Base-by-base conservation (phyloP, 2,113 vertebrate species). In the Myrmophylax atrothorax region DNA sequence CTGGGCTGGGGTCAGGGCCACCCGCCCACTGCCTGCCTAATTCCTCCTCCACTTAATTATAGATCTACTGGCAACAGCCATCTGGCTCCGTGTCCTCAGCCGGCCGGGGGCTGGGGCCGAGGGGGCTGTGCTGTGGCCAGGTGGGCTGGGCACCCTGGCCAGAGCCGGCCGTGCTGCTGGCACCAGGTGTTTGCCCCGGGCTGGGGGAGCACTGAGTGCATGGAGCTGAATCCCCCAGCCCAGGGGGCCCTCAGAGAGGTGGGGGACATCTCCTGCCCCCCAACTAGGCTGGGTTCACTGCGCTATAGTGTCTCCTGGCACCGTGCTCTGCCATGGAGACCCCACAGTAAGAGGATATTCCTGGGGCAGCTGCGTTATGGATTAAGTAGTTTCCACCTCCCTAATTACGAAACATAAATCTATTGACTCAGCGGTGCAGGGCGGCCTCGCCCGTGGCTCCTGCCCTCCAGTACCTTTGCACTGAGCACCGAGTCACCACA, bases 1-100 rank as follows among this genome's bases (percentile, higher is more conserved):
- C 87, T 60, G 75, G 79, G 69, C 49, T 3, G 12, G 67, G 95
- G 90, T 94, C 84, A 89, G 83, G 24, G 42, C 90, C 58, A 25
- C 85, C 94, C 28, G 35, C 89, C 84, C 44, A 58, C 86, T 59
- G 35, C 72, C 84, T 44, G 22, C 88, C 78, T 92, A 72, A 87
- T 87, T 84, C 96, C 91, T 58, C 80, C 59, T 80, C 81, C 87
- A 72, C 89, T 92, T 89, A 76, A 84, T 83, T 83, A 93, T 92
- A 23, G 73, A 90, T 91, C 87, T 80, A 67, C 79, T 88, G 96
- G 91, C 84, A 77, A 37, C 9, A 7, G 38, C 95, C 95, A 94
- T 92, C 91, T 93, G 93, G 68, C 89, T 49, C 84, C 19, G 49
- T 63, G 80, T 85, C 93, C 95, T 90, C 93, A 70, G 83, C 74